These are phyloP conservation scores for Oreochromis grahami DNA, from an alignment of 2,797 vertebrate genomes.

Conservation along the genomic window DNA sequence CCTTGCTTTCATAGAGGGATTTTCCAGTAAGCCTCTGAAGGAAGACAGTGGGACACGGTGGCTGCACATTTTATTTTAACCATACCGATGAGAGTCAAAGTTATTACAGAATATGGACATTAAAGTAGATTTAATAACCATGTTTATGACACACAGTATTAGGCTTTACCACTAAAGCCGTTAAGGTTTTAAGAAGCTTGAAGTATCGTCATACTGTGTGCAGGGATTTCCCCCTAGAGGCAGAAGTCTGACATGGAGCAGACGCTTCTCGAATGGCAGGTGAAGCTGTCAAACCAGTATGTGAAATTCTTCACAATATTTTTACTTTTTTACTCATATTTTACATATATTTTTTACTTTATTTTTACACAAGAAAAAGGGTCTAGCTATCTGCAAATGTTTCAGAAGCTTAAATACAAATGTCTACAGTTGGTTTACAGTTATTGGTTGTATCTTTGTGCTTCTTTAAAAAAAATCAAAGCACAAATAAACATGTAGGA, in stretches of 20 bases:
- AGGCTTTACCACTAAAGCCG: background rate
- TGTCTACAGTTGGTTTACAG: background rate
- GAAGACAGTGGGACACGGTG: constrained; percentile 12
- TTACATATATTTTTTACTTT: too few relatives aligned
- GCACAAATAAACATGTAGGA: background rate
- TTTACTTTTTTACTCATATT: background rate
- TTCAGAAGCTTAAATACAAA: background rate
- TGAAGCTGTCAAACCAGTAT: background rate
- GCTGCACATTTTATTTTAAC: background rate
- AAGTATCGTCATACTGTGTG: background rate
- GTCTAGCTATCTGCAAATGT: background rate
- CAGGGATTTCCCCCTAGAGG: constrained; percentile 49
- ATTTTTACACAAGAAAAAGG: background rate
- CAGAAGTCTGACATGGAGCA: background rate
- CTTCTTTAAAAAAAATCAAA: background rate
- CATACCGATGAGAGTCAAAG: background rate
- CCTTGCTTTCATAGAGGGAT: constrained; percentile 76
- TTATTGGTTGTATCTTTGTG: background rate
- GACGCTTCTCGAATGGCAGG: background rate
- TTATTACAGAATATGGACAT: background rate
- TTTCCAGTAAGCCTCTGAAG: constrained; percentile 71
- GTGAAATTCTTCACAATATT: background rate
- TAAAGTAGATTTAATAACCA: background rate
- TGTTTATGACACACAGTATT: background rate
- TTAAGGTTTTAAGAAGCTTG: background rate